Evolutionary conservation across 1,140 invertebrate genomes (phyloP), one percentile per base, ranked within the genome.

Genomic region (Zaprionus lachaisei): DNA sequence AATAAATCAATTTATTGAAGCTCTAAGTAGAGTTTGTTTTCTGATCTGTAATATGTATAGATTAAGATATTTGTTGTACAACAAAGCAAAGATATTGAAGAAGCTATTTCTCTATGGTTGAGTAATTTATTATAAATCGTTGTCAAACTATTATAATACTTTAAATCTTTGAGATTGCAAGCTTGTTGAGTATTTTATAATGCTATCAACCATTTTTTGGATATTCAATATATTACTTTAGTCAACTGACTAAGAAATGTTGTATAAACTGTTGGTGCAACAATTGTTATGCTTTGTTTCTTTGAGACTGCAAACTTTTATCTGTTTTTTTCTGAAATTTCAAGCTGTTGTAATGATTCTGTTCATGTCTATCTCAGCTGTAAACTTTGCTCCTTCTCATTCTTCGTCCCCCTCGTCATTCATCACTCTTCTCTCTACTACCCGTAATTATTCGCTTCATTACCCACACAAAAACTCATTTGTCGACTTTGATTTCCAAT

Each of bases 401-500:
- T 22, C 20, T 9, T 24, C 4, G 3, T 4, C 3, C 9, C n/a
- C 11, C 31, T 34, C 2, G 2, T 34, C 31, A 34, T 34, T 34
- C 31, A 3, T 51, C 17, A n/a, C 44, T 20, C 4, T 14, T 0
- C 1, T 51, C 17, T 20, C 6, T 47, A 5, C 20, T 22, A 0
- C 5, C 31, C 31, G 12, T 51, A 5, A 20, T 51, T 22, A 11
- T 47, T 62, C 20, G 5, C 60, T 6, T 44, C 44, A n/a, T 31
- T 31, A 44, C 38, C n/a, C 62, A 28, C 20, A 7, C 1, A 41
- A 20, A 63, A 56, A 63, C 4, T 34, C 41, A 47, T 47, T 64
- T 31, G 7, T 24, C 15, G 20, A 69, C 6, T 55, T 87, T 79
- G 47, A 73, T 85, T 80, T 89, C 85, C 85, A 89, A 89, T 85